Base-by-base conservation (phyloP, 2,797 vertebrate genomes). In the Falco rusticolus region DNA sequence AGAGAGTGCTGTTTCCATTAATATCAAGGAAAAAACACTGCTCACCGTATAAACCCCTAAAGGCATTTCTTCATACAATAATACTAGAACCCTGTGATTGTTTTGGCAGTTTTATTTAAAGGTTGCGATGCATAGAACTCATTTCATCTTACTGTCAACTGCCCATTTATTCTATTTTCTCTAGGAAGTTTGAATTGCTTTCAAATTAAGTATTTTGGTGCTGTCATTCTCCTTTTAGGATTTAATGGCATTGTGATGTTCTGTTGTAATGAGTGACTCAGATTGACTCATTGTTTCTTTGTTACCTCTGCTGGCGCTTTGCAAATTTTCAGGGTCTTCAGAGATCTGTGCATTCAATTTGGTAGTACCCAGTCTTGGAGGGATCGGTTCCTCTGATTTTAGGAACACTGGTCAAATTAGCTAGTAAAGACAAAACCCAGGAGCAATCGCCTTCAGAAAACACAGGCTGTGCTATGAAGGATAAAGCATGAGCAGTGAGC, bases 211-310 rank as follows among this genome's bases (percentile, higher is more conserved):
- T 68, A 41, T 87, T 91, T 91, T 56, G 39, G 25, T 1, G 13
- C 57, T 91, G 66, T 69, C 37, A 19, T 22, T 79, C 28, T 76
- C 76, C 8, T 59, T 33, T 76, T 47, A 39, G 68, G 64, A 47
- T 83, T 91, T 91, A 77, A 75, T 68, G 41, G 29, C 2, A 0
- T 37, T 90, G 84, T 74, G 65, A 64, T 39, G 20, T 63, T 82
- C 51, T 94, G 57, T 56, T 93, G 66, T 76, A 78, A 60, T n/a
- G 51, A 39, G 22, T 94, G 85, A 90, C 80, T 90, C 87, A 37
- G 13, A 24, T 14, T 83, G 82, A 93, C 57, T 86, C 91, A 78
- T 80, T 54, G 21, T 72, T 84, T 69, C 78, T 29, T 53, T 72
- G 59, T 64, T 86, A 14, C 34, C 39, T 51, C 47, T 81, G 82